phyloP scores from a whole-genome alignment of 2,888 invertebrate species.

The Drosophila kuntzei region DNA sequence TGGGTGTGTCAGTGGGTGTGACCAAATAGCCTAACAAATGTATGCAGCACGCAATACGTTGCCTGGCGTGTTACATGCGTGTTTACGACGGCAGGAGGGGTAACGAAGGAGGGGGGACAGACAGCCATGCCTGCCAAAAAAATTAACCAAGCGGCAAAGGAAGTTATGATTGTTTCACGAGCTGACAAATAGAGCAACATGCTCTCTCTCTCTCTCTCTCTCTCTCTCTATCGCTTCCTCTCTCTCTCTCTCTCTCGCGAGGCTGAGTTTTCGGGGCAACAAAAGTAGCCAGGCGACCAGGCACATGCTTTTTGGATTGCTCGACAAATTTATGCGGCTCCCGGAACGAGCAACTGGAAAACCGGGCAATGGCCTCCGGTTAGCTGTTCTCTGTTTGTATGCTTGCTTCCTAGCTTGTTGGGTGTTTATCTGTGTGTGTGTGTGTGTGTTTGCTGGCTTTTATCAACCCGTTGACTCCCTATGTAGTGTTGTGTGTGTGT shows the following conservation, averaged over 20 bases:
- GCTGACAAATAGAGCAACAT: conserved; percentile 79
- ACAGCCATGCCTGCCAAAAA: conserved; percentile 31
- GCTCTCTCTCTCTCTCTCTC: conserved; percentile 25
- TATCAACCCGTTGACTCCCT: conserved; percentile 52
- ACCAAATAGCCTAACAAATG: conserved; percentile 76
- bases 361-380: conserved; percentile 47
- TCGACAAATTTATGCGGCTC: conserved; percentile 63
- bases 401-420: conserved; percentile 20
- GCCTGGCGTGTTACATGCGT: conserved; percentile 60
- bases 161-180: conserved; percentile 80
- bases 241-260: neutral
- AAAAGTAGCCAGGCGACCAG: conserved; percentile 53
- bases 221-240: neutral
- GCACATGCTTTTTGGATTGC: conserved; percentile 66
- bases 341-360: conserved; percentile 39
- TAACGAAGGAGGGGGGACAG: neutral
- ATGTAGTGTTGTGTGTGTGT: neutral
- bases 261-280: conserved; percentile 27
- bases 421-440: conserved; percentile 13
- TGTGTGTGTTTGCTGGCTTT: conserved; percentile 43
- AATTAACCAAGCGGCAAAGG: conserved; percentile 50
- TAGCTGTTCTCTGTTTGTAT: conserved; percentile 46
- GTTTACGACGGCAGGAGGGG: conserved; percentile 7
- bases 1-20: conserved; percentile 27
- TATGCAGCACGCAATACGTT: conserved; percentile 75